Base-by-base conservation (phyloP, 2,797 vertebrate genomes). In the Megaceryle alcyon region DNA sequence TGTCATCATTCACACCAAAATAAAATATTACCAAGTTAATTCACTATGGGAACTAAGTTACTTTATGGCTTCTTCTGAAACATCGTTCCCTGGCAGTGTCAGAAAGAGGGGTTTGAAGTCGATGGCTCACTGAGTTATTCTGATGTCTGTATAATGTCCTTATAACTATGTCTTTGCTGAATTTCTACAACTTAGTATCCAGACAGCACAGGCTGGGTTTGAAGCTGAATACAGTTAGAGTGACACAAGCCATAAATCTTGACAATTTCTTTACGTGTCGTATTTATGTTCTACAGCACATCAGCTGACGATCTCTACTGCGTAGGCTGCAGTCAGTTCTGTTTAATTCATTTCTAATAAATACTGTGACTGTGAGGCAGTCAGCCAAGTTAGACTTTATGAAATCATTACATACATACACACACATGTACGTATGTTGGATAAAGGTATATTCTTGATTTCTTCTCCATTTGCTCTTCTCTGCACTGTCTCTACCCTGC, bases 271-370 rank as follows among this genome's bases (percentile, higher is more conserved):
- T 86, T 82, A 31, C 37, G 76, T 35, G 16, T 44, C 59, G 35
- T 88, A 72, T 72, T 89, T 88, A 85, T 46, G 43, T 54, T 93
- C 17, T 60, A 66, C 21, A 71, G 79, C 18, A 81, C 48, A 56
- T 44, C 33, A 26, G 44, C 49, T 94, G 68, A 44, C 93, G 75
- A 84, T 88, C 63, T 94, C n/a, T 95, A 90, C 46, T 86, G 1
- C 3, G 60, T 21, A 88, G 70, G 46, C 35, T 87, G 28, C 43
- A 82, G 70, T 88, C 22, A 69, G 28, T 94, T 94, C 82, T 93
- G 33, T 77, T 91, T 96, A 88, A 90, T 87, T 96, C 2, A 9
- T 79, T 96, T 95, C 90, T 83, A 94, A 95, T 89, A 91, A 96
- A 94, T 91, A 94, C 86, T 41, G 37, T 94, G 89, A 78, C 78